Evolutionary conservation across 2,888 invertebrate genomes (phyloP).

Genomic region (Pterostichus madidus): DNA sequence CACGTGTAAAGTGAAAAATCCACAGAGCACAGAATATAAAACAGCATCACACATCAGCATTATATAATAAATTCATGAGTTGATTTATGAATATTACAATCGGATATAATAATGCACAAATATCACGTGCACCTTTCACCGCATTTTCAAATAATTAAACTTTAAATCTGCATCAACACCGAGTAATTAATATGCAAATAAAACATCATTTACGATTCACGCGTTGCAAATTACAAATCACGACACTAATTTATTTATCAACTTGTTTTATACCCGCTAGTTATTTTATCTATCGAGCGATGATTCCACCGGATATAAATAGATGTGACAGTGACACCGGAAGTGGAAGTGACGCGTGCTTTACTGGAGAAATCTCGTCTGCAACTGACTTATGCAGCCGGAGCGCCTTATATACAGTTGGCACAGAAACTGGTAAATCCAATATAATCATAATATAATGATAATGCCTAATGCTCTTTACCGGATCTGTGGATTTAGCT

Average conservation of each 20-base stretch:
- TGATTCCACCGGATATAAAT: slow-evolving; percentile 15
- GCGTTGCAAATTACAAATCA: slow-evolving; percentile 57
- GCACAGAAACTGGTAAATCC: slow-evolving; percentile 77
- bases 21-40: slow-evolving; percentile 32
- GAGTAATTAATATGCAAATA: slow-evolving; percentile 67
- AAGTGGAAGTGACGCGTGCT: slow-evolving; percentile 61
- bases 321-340: slow-evolving; percentile 45
- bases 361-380: slow-evolving; percentile 53
- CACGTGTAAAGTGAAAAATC: not conserved
- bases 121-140: slow-evolving; percentile 61
- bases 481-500: slow-evolving; percentile 77
- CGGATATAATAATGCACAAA: slow-evolving; percentile 64
- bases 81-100: slow-evolving; percentile 66
- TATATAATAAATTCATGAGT: slow-evolving; percentile 55
- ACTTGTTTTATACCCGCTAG: slow-evolving; percentile 54
- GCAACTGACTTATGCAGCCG: slow-evolving; percentile 65
- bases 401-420: slow-evolving; percentile 68
- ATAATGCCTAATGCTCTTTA: slow-evolving; percentile 78
- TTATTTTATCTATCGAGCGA: slow-evolving; percentile 39
- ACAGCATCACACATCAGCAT: slow-evolving; percentile 26
- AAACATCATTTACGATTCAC: slow-evolving; percentile 63
- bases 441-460: slow-evolving; percentile 78
- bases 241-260: slow-evolving; percentile 65
- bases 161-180: slow-evolving; percentile 65
- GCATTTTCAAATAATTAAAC: slow-evolving; percentile 65